A percentile compares a stretch with the other conserved stretches of the same genome.
Conservation (phyloP, 2,797 vertebrate genomes). For the Rhadinocentrus ornatus region DNA sequence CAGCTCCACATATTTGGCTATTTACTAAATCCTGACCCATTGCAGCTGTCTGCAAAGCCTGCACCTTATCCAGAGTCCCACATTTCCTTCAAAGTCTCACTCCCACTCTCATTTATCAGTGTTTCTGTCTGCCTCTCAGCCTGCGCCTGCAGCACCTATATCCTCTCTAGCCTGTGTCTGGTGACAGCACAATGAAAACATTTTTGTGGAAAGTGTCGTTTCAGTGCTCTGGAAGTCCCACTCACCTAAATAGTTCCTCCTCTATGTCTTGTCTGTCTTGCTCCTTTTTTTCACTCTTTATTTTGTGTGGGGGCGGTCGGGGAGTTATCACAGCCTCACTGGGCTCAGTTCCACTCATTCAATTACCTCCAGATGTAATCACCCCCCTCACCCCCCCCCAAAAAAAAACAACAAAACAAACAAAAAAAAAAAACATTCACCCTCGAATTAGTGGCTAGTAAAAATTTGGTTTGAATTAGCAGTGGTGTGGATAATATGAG, state of each 20-base stretch:
- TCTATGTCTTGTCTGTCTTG: conserved; percentile 65
- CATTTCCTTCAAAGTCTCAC: conserved; percentile 49
- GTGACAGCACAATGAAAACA: conserved; percentile 81
- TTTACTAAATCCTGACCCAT: conserved; percentile 53
- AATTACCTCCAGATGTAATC: conserved; percentile 87
- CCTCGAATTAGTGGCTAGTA: conserved; percentile 85
- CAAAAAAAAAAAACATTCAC: no score
- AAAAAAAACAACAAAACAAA: no score
- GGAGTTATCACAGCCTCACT: conserved; percentile 68
- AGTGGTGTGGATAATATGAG: conserved; percentile 73
- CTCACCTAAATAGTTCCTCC: conserved; percentile 73
- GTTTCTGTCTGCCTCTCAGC: conserved; percentile 45
- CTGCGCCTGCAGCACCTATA: conserved; percentile 63
- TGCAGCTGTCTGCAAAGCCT: conserved; percentile 65
- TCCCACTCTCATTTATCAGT: conserved; percentile 57
- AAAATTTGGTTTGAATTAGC: conserved; percentile 86
- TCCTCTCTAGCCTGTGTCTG: conserved; percentile 67
- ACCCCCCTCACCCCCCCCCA: conserved; percentile 74
- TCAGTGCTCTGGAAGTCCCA: conserved; percentile 72
- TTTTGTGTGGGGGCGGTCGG: conserved; percentile 9
- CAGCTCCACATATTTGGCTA: conserved; percentile 47
- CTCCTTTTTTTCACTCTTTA: conserved; percentile 33
- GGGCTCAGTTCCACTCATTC: conserved; percentile 78
- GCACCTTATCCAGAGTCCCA: conserved; percentile 45
- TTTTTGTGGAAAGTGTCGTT: conserved; percentile 72